Conservation (phyloP, 2,113 vertebrate species). For the Hemichromis elongatus region DNA sequence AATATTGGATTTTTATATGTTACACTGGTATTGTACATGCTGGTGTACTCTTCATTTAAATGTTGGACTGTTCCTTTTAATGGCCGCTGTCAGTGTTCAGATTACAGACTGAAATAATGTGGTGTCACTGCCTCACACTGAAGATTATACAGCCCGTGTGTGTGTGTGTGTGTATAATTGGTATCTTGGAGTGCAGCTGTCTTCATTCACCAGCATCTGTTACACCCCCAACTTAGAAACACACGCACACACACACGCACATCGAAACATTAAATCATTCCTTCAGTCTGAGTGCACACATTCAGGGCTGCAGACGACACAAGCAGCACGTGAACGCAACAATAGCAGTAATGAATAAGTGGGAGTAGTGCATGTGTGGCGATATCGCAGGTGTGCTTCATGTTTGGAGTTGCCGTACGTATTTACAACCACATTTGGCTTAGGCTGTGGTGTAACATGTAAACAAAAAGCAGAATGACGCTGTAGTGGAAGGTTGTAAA, state of each 20-base stretch:
- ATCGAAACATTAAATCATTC: neutral
- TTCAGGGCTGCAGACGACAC: neutral
- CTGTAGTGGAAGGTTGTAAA: neutral
- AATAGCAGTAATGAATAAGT: neutral
- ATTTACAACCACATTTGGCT: rapidly evolving
- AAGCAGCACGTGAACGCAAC: neutral
- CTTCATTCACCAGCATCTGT: slow-evolving; percentile 28
- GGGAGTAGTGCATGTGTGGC: neutral
- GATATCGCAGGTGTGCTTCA: neutral
- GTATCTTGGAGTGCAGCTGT: slow-evolving; percentile 36
- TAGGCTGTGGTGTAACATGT: neutral
- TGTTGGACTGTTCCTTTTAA: neutral
- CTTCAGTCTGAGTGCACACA: neutral
- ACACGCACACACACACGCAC: neutral
- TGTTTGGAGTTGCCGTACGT: neutral
- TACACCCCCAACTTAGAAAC: slow-evolving; percentile 25
- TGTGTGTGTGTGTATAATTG: neutral
- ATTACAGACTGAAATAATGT: slow-evolving; percentile 34
- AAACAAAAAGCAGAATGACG: neutral
- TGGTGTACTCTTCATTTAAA: neutral
- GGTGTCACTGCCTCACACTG: neutral
- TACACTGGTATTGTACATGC: neutral
- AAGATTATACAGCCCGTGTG: neutral
- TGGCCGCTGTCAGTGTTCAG: neutral
- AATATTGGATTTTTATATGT: neutral